Evolutionary conservation across 1,140 invertebrate species (phyloP), one percentile per base, ranked within the genome.

Genomic region (Drosophila pseudoananassae): DNA sequence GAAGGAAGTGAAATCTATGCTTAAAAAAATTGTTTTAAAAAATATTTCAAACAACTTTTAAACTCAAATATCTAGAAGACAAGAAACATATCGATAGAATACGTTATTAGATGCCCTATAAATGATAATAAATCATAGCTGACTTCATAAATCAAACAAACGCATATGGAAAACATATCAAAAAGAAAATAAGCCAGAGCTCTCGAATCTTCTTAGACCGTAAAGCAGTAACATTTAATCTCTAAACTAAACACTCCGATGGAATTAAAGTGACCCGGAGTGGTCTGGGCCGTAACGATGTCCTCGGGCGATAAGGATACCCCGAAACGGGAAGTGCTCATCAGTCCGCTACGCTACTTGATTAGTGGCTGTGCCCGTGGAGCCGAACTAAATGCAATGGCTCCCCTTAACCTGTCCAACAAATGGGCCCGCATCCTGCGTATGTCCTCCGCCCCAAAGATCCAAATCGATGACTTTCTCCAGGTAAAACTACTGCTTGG

Each of bases 381-480:
- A 5, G 53, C 77, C 0, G 88, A 90, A 33, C 15, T 81, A 3
- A 76, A 76, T 9, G 59, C 75, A 84, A 91, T 92, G 92, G 93
- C 75, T 77, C 93, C 58, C 64, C 92, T 69, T 80, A 92, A 83
- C 53, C 79, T 93, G 23, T 92, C 93, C 45, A 93, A 93, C 31
- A 93, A 93, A 76, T 94, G 93, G 93, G 93, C 93, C 5, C 93
- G 93, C 74, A 93, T 94, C 74, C 90, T 94, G 63, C 91, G 93
- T 14, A 91, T 93, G 36, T 90, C 76, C 58, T 92, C 78, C 31
- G 70, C 65, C 23, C 78, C 76, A 71, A 92, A 89, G 90, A 85
- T 91, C n/a, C 82, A 91, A 36, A 71, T 90, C n/a, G 93, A 93
- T 65, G 93, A 93, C 64, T 80, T 93, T 33, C 79, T 92, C 12